Base-by-base conservation (phyloP, 2,113 vertebrate species). In the Myocastor coypus region DNA sequence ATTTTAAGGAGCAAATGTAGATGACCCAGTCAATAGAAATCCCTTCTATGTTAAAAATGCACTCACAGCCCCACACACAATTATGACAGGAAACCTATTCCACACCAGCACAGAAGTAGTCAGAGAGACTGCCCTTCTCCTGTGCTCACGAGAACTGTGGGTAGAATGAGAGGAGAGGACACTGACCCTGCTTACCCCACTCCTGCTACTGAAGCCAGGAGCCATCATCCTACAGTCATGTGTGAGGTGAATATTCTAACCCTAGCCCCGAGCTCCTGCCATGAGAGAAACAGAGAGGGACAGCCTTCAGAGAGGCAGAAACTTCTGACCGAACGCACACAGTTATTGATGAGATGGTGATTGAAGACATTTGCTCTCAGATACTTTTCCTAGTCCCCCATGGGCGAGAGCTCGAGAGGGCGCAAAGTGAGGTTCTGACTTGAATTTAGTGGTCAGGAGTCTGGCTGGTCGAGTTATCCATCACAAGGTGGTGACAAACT, bases 61-160 rank as follows among this genome's bases (percentile, higher is more conserved):
- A 50, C 37, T 40, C 37, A 46, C 13, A 0, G 2, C 42, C 13
- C 12, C 30, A 24, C 61, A 32, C 5, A 11, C 7, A 24, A 10
- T 81, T 17, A 57, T 13, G 28, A 37, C 0, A 83, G 12, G 3
- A 87, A 75, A 64, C 46, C 24, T 37, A 30, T 13, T 46, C 4
- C 5, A 28, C 6, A 0, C 5, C 0, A 7, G 42, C 13, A 17
- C 11, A 3, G 16, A 8, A 11, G 52, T 34, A 34, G 30, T 50
- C 42, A 80, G 46, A 81, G 32, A 64, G 26, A 71, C 8, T 2
- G 0, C 22, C 30, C 3, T 40, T 11, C 42, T 26, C 40, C 34
- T 64, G 24, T 3, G n/a, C 8, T 17, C 3, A 11, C 61, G 9
- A 32, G 30, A 52, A 4, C 20, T 55, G 3, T n/a, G 24, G 32